Percentiles rank a stretch among this genome's conserved stretches.
Evolutionary conservation across 2,888 invertebrate species (phyloP).

Genomic region (Hirtodrosophila trivittata): DNA sequence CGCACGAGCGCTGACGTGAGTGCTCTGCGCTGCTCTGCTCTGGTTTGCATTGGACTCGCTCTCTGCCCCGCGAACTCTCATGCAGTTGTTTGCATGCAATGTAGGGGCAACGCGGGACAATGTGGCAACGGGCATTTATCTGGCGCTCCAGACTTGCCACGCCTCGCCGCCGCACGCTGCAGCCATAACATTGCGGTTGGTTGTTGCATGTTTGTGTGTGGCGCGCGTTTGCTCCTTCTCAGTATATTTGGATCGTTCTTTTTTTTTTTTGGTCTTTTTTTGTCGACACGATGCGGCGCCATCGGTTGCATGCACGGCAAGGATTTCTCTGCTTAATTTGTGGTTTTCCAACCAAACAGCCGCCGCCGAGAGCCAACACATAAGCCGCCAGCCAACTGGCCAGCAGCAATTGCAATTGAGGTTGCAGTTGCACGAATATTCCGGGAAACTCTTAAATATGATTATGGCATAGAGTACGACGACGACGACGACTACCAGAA

Average conservation of each 20-base stretch:
- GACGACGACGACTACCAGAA: conserved; percentile 7
- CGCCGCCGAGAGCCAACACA: conserved; percentile 33
- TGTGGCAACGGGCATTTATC: conserved; percentile 72
- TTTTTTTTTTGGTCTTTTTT: conserved; percentile 18
- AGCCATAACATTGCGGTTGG: conserved; percentile 73
- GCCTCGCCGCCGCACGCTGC: conserved; percentile 65
- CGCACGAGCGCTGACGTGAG: conserved; percentile 75
- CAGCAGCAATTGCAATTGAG: conserved; percentile 70
- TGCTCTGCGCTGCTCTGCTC: conserved; percentile 47
- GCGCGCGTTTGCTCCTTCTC: conserved; percentile 37
- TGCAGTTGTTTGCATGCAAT: conserved; percentile 60
- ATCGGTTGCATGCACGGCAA: conserved; percentile 73
- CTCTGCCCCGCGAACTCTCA: not conserved
- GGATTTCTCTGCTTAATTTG: conserved; percentile 79
- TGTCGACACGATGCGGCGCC: conserved; percentile 62
- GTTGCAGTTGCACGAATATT: conserved; percentile 76
- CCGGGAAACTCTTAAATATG: conserved; percentile 75
- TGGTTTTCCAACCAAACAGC: conserved; percentile 78
- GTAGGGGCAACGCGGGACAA: conserved; percentile 42
- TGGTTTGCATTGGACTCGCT: conserved; percentile 14
- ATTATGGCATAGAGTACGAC: conserved; percentile 55
- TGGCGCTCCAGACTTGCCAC: conserved; percentile 71
- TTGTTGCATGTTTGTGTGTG: conserved; percentile 72
- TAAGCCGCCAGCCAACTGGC: conserved; percentile 35
- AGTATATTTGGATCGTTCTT: conserved; percentile 28